Evolutionary conservation across 2,888 invertebrate genomes (phyloP).

Genomic region (Acanthoscelides obtectus): DNA sequence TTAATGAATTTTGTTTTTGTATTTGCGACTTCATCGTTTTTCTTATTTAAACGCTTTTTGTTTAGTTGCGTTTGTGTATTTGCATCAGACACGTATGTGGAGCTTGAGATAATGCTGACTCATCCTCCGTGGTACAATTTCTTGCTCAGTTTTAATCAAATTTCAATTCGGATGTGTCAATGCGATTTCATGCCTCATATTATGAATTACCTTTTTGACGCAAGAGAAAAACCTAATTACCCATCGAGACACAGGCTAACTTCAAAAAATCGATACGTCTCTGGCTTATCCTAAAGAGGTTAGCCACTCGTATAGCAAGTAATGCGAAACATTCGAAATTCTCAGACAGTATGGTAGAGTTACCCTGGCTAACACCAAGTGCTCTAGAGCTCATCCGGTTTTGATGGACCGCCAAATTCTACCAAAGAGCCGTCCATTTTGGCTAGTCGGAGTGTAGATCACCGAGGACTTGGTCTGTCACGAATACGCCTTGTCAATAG

Average conservation of each 20-base stretch:
- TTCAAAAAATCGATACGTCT: neutral
- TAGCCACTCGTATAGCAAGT: too few species aligned
- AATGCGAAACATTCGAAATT: too few species aligned
- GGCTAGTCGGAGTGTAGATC: too few species aligned
- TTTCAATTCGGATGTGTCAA: neutral
- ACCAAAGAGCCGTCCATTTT: too few species aligned
- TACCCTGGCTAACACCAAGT: too few species aligned
- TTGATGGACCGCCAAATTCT: too few species aligned
- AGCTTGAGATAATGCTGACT: neutral
- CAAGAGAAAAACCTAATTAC: neutral
- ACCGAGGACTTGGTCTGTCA: too few species aligned
- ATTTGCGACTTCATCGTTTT: neutral
- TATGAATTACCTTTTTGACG: neutral
- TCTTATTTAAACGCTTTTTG: neutral
- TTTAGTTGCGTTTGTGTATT: neutral
- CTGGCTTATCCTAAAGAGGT: too few species aligned
- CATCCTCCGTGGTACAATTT: neutral
- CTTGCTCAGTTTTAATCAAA: neutral
- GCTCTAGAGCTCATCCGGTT: too few species aligned
- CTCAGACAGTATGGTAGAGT: too few species aligned
- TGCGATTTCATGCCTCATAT: neutral
- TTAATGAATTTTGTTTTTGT: neutral
- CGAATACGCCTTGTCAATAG: too few species aligned
- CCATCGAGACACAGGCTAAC: neutral
- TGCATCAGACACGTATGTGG: neutral